Evolutionary conservation across 35 echinoderm and acorn worm species (phyloP).

Genomic region (Ophiothrix spiculata): DNA sequence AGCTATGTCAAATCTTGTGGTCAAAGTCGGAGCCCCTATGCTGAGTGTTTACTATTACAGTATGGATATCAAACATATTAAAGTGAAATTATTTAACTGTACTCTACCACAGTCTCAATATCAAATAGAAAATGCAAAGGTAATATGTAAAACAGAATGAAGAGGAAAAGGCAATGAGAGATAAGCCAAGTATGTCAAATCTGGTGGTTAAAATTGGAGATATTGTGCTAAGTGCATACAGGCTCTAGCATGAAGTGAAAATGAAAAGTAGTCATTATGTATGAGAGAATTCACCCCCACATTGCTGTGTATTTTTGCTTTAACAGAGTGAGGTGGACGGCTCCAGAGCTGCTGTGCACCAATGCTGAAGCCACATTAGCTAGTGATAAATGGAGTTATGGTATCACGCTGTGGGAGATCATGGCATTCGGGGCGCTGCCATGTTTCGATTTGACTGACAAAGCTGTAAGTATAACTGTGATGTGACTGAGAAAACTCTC

Average conservation of each 20-base stretch:
- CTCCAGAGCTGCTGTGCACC: slow-evolving; percentile 68
- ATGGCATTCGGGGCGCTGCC: slow-evolving; percentile 62
- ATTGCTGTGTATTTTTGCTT: no score
- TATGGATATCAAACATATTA: no score
- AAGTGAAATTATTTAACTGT: slow-evolving; percentile 14
- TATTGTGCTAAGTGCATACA: no score
- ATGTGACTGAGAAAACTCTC: neutral
- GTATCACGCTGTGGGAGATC: slow-evolving; percentile 67
- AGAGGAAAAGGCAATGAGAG: neutral
- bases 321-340: slow-evolving; percentile 74
- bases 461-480: slow-evolving; percentile 16
- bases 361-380: slow-evolving; percentile 54
- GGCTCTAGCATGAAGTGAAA: no score
- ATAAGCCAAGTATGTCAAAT: no score
- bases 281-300: no score
- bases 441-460: slow-evolving; percentile 27
- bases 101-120: no score
- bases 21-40: slow-evolving; percentile 73
- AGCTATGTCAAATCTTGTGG: slow-evolving; percentile 23
- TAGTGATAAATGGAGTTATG: slow-evolving; percentile 82
- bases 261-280: no score
- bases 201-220: no score
- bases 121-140: slow-evolving; percentile 53
- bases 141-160: neutral
- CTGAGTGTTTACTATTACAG: slow-evolving; percentile 72